phyloP scores from a whole-genome alignment of 2,888 invertebrate genomes.

The Chalcis sispes region DNA sequence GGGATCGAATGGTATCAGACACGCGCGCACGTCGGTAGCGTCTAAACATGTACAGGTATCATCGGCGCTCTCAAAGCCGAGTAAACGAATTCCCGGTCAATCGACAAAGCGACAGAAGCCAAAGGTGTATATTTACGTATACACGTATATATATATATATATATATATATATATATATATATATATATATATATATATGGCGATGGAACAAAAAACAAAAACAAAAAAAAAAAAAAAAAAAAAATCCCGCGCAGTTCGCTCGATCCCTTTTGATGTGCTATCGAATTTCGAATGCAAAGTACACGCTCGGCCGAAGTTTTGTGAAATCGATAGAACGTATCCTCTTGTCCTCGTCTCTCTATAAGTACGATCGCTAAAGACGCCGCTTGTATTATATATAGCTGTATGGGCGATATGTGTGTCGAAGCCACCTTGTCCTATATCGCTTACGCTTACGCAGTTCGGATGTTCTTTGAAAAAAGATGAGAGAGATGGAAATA shows the following conservation, averaged over 20 bases:
- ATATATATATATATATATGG: too few species aligned
- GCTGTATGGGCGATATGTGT: conserved; percentile 29
- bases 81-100: not conserved
- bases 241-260: not conserved
- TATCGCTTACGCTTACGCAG: conserved; percentile 38
- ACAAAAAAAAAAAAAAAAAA: conserved; percentile 3
- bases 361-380: too few species aligned
- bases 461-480: conserved; percentile 21
- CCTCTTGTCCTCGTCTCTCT: conserved; percentile 24
- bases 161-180: too few species aligned
- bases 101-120: conserved; percentile 40
- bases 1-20: not conserved
- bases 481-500: too few species aligned
- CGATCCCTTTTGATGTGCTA: conserved; percentile 56
- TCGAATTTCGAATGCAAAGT: conserved; percentile 59
- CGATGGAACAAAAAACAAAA: conserved; percentile 1
- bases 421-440: conserved; percentile 13
- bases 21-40: not conserved
- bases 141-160: too few species aligned
- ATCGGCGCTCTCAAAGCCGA: conserved; percentile 12
- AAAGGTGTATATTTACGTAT: not conserved
- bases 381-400: conserved; percentile 14
- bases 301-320: conserved; percentile 58
- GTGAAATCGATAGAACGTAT: conserved; percentile 53
- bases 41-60: too few species aligned